Evolutionary conservation across 2,888 invertebrate species (phyloP), one percentile per base, ranked within the genome.

Genomic region (Eilema griseolum): DNA sequence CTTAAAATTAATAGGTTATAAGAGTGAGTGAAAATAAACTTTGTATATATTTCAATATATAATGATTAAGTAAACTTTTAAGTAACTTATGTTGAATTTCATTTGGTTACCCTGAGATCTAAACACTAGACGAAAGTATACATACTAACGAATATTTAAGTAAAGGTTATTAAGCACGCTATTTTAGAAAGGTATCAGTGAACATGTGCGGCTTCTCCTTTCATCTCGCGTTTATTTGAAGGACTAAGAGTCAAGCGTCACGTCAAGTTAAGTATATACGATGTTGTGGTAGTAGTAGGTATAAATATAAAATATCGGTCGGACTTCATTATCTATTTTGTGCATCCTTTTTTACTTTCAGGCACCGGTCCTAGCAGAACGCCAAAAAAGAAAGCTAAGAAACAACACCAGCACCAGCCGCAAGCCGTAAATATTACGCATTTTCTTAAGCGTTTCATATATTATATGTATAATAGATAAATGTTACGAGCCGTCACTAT

Each of bases 1-100:
- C 91, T 93, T 93, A 91, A 92, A 31, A 92, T 88, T 82, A 88
- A 86, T 94, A 94, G 93, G 88, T 65, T 88, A 75, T 93, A 94
- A 93, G 93, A 90, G 88, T 89, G 94, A 93, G 92, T 92, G 92
- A 90, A 92, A 91, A 89, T 88, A 89, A 93, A 93, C 90, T 91
- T 91, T 94, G 93, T 95, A 94, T 92, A 95, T 95, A 95, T 90
- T 93, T 94, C 92, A 93, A 88, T 92, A 94, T 93, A 94, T 92
- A 93, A 93, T 89, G 86, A 89, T 90, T 93, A 95, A 94, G 94
- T 93, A 95, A 94, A 95, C 92, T 94, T 93, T 94, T 93, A 94
- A 93, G 93, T 93, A 93, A 93, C 85, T 92, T 90, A 90, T 85
- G 81, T 83, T 88, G 93, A 88, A 92, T 95, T 95, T 95, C 89